phyloP scores from a whole-genome alignment of 92 coral and sea anemone genomes.

The Actinostola sp. region DNA sequence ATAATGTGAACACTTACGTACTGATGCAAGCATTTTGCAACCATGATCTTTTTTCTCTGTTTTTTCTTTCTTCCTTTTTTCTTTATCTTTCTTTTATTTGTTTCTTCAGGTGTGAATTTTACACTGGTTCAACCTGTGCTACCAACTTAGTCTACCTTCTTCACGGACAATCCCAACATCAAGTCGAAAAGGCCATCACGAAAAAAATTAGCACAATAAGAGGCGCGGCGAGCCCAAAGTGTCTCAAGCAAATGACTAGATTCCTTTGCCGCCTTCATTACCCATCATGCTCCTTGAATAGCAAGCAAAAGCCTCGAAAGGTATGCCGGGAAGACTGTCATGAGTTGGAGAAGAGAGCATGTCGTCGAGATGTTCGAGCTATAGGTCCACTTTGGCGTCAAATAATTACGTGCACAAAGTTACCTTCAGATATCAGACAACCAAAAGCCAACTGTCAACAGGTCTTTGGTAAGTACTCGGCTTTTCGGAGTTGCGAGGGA shows the following conservation, averaged over 20 bases:
- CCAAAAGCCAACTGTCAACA: constrained; percentile 9
- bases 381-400: constrained; percentile 20
- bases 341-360: constrained; percentile 22
- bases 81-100: background rate
- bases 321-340: constrained; percentile 50
- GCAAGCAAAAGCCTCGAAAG: constrained; percentile 16
- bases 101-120: constrained; percentile 40
- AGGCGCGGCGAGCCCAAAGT: background rate
- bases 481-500: no score
- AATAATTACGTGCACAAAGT: constrained; percentile 18
- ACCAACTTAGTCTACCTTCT: constrained; percentile 15
- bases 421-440: constrained; percentile 11
- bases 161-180: constrained; percentile 11
- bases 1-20: no score
- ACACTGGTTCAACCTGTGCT: constrained; percentile 62
- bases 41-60: background rate
- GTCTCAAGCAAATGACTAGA: constrained; percentile 23
- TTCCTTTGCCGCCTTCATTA: constrained; percentile 18
- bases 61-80: background rate
- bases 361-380: constrained; percentile 26
- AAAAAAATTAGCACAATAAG: constrained; percentile 4
- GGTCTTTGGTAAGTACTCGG: constrained; percentile 17
- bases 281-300: constrained; percentile 39
- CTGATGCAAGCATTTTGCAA: no score
- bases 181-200: constrained; percentile 9